These are phyloP conservation scores for Embiotoca jacksoni DNA, from an alignment of 2,113 vertebrate species.

Conservation along the genomic window DNA sequence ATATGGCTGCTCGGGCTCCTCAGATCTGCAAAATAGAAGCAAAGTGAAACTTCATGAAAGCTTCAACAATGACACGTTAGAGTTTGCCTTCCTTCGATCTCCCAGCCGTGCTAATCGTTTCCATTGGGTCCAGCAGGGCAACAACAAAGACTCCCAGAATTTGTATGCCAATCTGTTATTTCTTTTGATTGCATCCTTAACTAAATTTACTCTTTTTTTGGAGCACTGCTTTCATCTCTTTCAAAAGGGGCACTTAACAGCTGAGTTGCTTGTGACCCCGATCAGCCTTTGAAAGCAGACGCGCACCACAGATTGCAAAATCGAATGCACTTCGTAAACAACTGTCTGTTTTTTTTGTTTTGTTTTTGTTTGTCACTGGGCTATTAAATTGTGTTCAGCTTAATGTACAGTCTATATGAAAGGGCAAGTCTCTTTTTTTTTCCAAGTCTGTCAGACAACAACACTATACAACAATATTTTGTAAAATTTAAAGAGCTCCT, in stretches of 20 bases:
- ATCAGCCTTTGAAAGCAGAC: slow-evolving; percentile 42
- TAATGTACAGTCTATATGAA: too few species aligned
- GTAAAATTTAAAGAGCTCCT: not conserved
- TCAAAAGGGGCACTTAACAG: slow-evolving; percentile 48
- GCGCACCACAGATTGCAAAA: slow-evolving; percentile 24
- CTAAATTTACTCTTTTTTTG: slow-evolving; percentile 58
- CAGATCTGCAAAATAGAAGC: slow-evolving; percentile 47
- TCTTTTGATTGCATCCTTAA: slow-evolving; percentile 58
- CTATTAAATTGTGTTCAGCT: too few species aligned
- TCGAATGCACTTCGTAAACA: slow-evolving; percentile 31
- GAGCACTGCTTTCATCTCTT: slow-evolving; percentile 52
- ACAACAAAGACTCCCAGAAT: slow-evolving; percentile 61
- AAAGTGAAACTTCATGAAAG: slow-evolving; percentile 68
- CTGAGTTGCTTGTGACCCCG: slow-evolving; percentile 46
- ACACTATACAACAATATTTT: too few species aligned
- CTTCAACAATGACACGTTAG: slow-evolving; percentile 43
- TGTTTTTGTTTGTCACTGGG: not conserved
- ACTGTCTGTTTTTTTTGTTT: slow-evolving; percentile 5
- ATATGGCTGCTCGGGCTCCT: slow-evolving; percentile 32
- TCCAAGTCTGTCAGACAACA: too few species aligned
- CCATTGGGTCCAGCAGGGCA: slow-evolving; percentile 51
- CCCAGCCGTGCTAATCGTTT: slow-evolving; percentile 52
- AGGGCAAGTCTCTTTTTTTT: too few species aligned
- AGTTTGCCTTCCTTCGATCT: slow-evolving; percentile 43
- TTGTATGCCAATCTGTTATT: slow-evolving; percentile 49